Base-by-base conservation (phyloP, 2,113 vertebrate species). In the Rousettus leschenaultii region DNA sequence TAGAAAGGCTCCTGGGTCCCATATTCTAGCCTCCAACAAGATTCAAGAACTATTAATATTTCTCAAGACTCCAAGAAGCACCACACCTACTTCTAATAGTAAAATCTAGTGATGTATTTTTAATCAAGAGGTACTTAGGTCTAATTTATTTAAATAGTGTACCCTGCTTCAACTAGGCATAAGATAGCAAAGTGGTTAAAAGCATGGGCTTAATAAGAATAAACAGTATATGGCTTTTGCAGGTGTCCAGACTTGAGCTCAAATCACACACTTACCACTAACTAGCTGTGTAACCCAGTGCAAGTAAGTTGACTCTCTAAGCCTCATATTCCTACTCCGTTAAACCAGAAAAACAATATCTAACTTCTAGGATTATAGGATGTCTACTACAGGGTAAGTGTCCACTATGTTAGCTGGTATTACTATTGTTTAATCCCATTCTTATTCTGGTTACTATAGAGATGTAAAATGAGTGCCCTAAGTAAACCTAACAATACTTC, bases 121-220 rank as follows among this genome's bases (percentile, higher is more conserved):
- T 86, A 84, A 74, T 74, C 38, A 83, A 68, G 65, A 84, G 28
- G 35, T 66, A 95, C 18, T 53, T 40, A 84, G 45, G 12, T 73
- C 65, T 68, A 79, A 93, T 68, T 71, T 77, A 24, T 48, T 90
- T 96, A 61, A 77, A 35, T 79, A 22, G 33, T 78, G 86, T 92
- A 43, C 24, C 30, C 45, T 80, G 33, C 35, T 51, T 92, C 15
- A n/a, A 35, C 11, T 59, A 4, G 15, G 51, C 83, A 51, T 86
- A 55, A 83, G 30, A 86, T 16, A 65, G 68, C 24, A 53, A 0
- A 78, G 43, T 40, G n/a, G 35, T 74, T 85, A 83, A 78, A 61
- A 87, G 21, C 15, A 92, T 40, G 14, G 15, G 43, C 55, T 91
- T 80, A 75, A 53, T 79, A 59, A 95, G n/a, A 93, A 68, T 0